Percentiles rank a stretch among this genome's conserved stretches.
These are phyloP conservation scores for Rhinella marina DNA, from an alignment of 2,797 vertebrate genomes.

Conservation along the genomic window DNA sequence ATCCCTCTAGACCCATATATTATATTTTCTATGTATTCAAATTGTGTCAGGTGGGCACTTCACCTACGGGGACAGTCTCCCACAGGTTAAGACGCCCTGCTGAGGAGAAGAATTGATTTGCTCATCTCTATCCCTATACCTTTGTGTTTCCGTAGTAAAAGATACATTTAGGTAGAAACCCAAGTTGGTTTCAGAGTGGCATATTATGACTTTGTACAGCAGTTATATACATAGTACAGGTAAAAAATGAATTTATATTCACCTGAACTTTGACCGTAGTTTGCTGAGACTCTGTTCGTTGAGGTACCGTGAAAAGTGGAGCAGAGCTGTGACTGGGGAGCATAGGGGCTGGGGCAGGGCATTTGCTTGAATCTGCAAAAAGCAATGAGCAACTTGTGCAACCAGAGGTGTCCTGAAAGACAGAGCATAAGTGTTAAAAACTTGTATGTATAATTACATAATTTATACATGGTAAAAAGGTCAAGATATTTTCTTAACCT, in stretches of 20 bases:
- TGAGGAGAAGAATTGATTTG: too few species aligned
- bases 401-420: constrained; percentile 49
- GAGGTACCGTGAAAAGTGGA: constrained; percentile 59
- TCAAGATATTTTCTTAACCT: too few species aligned
- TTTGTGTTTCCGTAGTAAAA: too few species aligned
- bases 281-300: constrained; percentile 38
- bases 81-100: too few species aligned
- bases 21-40: too few species aligned
- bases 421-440: neutral
- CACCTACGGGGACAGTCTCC: too few species aligned
- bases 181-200: neutral
- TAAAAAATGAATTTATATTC: neutral
- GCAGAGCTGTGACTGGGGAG: constrained; percentile 30
- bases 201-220: neutral
- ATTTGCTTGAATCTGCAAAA: constrained; percentile 29
- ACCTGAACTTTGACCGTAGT: constrained; percentile 53
- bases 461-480: too few species aligned
- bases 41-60: too few species aligned
- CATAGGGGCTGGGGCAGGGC: constrained; percentile 39
- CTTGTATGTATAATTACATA: neutral
- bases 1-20: too few species aligned
- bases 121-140: too few species aligned
- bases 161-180: neutral
- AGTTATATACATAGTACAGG: neutral
- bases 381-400: constrained; percentile 51